Conservation (phyloP, 2,113 vertebrate genomes). For the Romanogobio albipinnatus region DNA sequence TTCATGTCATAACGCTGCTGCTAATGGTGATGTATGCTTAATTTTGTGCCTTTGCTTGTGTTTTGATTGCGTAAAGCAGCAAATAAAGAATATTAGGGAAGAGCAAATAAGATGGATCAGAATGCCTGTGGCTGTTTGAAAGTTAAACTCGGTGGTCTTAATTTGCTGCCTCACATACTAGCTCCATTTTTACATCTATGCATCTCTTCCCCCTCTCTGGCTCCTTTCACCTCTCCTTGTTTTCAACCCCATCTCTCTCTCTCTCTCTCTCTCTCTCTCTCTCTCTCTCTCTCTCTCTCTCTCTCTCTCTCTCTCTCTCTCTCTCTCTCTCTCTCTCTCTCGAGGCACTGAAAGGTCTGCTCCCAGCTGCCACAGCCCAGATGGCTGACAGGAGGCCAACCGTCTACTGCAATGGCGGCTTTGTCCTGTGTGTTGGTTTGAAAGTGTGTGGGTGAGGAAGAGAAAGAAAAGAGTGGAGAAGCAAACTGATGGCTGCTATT, state of each 20-base stretch:
- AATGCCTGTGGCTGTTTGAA: background rate
- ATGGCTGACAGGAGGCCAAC: conserved; percentile 38
- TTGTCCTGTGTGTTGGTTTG: conserved; percentile 20
- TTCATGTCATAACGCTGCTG: conserved; percentile 13
- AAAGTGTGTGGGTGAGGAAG: background rate
- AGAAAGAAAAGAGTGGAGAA: background rate
- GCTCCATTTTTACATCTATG: background rate
- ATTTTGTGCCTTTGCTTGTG: background rate
- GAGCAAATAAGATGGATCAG: conserved; percentile 35
- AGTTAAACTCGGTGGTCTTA: background rate
- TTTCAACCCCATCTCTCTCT: background rate
- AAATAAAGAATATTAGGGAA: conserved; percentile 26
- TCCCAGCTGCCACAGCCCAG: conserved; percentile 39
- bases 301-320: conserved; percentile 10
- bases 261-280: conserved; percentile 9
- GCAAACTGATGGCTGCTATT: conserved; percentile 3
- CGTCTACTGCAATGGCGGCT: conserved; percentile 29
- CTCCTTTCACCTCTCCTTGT: background rate
- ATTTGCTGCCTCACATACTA: background rate
- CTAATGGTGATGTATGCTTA: conserved; percentile 15
- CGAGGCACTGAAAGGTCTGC: conserved; percentile 32
- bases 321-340: conserved; percentile 23
- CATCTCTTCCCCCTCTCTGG: conserved; percentile 6
- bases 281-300: conserved; percentile 10
- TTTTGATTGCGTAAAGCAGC: background rate